phyloP scores from a whole-genome alignment of 2,888 invertebrate species.

The Balanococcus diminutus region DNA sequence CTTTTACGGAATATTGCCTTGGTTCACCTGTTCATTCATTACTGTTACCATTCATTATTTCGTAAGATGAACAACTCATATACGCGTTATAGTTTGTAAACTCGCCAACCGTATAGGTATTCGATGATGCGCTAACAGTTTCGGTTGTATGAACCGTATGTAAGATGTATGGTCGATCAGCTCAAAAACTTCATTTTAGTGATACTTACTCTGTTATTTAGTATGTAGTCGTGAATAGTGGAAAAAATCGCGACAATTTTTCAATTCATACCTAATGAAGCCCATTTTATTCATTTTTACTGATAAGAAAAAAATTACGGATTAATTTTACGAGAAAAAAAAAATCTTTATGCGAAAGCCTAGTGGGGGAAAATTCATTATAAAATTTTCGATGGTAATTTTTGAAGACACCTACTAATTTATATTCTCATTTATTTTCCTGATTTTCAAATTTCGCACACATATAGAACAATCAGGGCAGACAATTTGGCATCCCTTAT shows the following conservation, averaged over 20 bases:
- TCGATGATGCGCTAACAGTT: slow-evolving; percentile 28
- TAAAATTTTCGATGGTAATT: background rate
- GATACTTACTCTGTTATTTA: background rate
- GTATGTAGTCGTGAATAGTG: background rate
- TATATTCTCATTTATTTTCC: background rate
- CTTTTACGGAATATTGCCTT: slow-evolving; percentile 47
- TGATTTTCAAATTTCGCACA: too few species aligned
- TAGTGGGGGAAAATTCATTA: background rate
- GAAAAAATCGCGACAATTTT: background rate
- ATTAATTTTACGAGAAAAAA: background rate
- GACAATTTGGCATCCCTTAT: too few species aligned
- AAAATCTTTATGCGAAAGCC: background rate
- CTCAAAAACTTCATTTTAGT: background rate
- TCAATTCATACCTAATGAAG: too few species aligned
- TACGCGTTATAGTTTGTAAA: slow-evolving; percentile 36
- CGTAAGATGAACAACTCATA: slow-evolving; percentile 43
- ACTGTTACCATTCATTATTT: slow-evolving; percentile 51
- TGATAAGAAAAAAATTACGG: background rate
- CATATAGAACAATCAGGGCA: too few species aligned
- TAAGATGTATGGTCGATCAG: too few species aligned
- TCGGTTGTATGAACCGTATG: background rate
- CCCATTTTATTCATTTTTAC: too few species aligned
- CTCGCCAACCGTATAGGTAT: slow-evolving; percentile 16
- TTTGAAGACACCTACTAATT: background rate
- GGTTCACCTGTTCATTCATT: slow-evolving; percentile 50